Evolutionary conservation across 1,140 invertebrate genomes (phyloP), one percentile per base, ranked within the genome.

Genomic region (Pogonognathellus flavescens): DNA sequence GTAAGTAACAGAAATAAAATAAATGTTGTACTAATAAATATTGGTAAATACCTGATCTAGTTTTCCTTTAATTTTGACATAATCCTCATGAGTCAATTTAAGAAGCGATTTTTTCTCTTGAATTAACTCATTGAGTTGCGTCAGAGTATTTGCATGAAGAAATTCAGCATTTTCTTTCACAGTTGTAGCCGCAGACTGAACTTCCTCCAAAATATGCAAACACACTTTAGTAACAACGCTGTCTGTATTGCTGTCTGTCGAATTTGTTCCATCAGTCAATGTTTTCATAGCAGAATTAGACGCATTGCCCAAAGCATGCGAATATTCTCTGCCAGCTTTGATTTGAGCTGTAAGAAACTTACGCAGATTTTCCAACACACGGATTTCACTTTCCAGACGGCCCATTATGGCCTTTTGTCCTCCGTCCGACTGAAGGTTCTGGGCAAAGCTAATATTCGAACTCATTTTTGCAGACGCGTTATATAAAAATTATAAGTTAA

Each of bases 371-470:
- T 89, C 88, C 53, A 89, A 60, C 16, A 88, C 60, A 11, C 83
- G 20, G 4, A 89, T 50, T 85, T 89, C 88, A 85, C 86, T 87
- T 49, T 89, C 87, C 13, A 89, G 66, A 20, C 87, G 84, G 10
- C 22, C 72, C 82, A 88, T 59, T 11, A 89, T 89, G 10, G 84
- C 84, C 53, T 85, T 86, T 49, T 89, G 87, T 6, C 88, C 88
- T 22, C n/a, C 66, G 1, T 89, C 88, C 5, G 87, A 88, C 72
- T 88, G 87, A 3, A 89, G 85, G 80, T 89, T 86, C 25, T 84
- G 85, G 18, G 88, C 87, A 72, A 89, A 89, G 81, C 87, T 88
- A 13, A 88, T 82, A 66, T 85, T 87, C 9, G 87, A 88, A 83
- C 87, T 88, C 87, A 88, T 88, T 49, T 57, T 85, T 25, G 22